These are phyloP conservation scores for Lamprologus lemairii DNA, from an alignment of 2,113 vertebrate genomes.

Conservation along the genomic window DNA sequence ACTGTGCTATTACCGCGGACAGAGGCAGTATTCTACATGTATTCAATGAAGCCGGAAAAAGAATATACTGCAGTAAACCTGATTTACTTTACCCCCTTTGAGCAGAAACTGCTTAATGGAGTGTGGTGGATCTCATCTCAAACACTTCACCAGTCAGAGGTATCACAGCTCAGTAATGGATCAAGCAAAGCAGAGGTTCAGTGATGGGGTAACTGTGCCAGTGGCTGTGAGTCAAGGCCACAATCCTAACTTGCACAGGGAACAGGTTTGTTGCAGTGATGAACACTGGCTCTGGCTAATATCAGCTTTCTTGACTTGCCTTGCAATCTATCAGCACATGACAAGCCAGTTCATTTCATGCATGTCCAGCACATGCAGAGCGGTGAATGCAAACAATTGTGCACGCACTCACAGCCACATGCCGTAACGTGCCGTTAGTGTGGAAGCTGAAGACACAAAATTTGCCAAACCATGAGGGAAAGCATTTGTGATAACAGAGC, in stretches of 20 bases:
- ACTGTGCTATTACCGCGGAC: not conserved
- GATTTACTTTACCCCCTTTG: not conserved
- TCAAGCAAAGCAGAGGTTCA: not conserved
- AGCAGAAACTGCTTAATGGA: conserved; percentile 1
- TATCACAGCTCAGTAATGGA: not conserved
- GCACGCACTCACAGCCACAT: accelerated
- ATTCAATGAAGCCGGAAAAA: conserved; percentile 8
- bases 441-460: not conserved
- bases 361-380: not conserved
- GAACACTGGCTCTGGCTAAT: not conserved
- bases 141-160: not conserved
- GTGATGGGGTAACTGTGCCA: not conserved
- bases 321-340: not conserved
- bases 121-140: not conserved
- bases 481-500: not conserved
- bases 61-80: not conserved
- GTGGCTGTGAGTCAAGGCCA: not conserved
- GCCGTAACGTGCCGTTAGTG: accelerated
- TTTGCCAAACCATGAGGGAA: not conserved
- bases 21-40: conserved; percentile 3
- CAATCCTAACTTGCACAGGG: not conserved
- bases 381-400: not conserved
- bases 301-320: not conserved
- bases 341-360: not conserved
- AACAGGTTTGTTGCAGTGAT: not conserved